Evolutionary conservation across 2,888 invertebrate genomes (phyloP).

Genomic region (Tetrapedia diversipes): DNA sequence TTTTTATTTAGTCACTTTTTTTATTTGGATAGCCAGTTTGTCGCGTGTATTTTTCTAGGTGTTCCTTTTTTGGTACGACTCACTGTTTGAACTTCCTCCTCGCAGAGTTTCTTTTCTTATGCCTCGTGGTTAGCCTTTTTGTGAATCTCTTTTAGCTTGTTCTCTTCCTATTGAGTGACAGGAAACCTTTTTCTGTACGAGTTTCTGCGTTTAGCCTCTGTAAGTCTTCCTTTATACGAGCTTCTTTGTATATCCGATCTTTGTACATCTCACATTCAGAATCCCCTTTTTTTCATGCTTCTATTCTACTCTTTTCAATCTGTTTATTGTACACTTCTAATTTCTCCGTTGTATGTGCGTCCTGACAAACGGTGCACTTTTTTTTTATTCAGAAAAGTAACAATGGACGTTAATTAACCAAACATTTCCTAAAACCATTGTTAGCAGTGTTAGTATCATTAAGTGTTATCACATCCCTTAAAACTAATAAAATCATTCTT

Average conservation of each 20-base stretch:
- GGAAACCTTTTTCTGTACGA: background rate
- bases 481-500: too few species aligned
- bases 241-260: background rate
- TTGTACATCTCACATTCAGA: background rate
- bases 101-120: background rate
- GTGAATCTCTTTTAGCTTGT: conserved; percentile 11
- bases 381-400: too few species aligned
- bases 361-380: too few species aligned
- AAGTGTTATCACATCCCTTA: too few species aligned
- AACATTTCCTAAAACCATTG: too few species aligned
- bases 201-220: background rate
- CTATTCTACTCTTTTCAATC: background rate
- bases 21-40: background rate
- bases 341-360: background rate
- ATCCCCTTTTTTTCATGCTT: background rate
- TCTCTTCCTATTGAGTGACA: conserved; percentile 3
- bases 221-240: conserved; percentile 2
- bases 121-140: background rate
- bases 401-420: too few species aligned
- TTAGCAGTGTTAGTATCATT: too few species aligned
- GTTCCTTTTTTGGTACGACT: background rate
- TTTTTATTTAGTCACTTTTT: background rate
- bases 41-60: background rate
- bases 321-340: background rate
- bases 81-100: background rate